These are phyloP conservation scores for Allolobophora icterica DNA, from an alignment of 2,888 invertebrate genomes.

Conservation along the genomic window DNA sequence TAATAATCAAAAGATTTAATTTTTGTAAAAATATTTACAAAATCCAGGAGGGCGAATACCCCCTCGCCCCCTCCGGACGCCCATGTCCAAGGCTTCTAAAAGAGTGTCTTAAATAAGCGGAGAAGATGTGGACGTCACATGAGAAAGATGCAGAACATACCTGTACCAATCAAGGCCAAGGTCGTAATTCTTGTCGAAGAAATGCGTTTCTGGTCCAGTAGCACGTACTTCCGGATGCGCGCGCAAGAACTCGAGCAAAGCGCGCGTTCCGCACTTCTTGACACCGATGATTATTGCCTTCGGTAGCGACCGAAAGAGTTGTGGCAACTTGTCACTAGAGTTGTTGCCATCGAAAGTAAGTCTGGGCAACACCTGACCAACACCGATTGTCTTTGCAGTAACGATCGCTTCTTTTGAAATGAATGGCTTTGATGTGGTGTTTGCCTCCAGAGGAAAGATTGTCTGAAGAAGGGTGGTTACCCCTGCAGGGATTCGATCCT, in stretches of 20 bases:
- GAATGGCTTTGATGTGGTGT: neutral
- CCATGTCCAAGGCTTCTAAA: no score
- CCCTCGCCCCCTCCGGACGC: no score
- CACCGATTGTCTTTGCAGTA: neutral
- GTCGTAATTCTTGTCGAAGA: conserved; percentile 70
- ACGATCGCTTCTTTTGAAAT: neutral
- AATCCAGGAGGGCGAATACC: no score
- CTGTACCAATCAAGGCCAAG: conserved; percentile 32
- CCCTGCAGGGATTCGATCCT: neutral
- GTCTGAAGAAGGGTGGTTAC: neutral
- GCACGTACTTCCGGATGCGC: conserved; percentile 77
- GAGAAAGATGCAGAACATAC: neutral
- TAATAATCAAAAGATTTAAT: no score
- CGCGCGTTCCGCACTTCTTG: conserved; percentile 65
- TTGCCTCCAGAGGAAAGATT: neutral
- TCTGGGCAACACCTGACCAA: neutral
- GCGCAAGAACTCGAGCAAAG: conserved; percentile 62
- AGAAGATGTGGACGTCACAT: neutral
- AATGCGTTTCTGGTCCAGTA: conserved; percentile 92
- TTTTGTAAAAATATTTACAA: no score
- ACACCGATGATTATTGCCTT: conserved; percentile 62
- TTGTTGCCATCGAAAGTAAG: neutral
- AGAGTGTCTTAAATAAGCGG: neutral
- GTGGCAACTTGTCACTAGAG: neutral
- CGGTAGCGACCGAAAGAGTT: conserved; percentile 19